phyloP scores from a whole-genome alignment of 2,113 vertebrate genomes.

The Dromiciops gliroides region DNA sequence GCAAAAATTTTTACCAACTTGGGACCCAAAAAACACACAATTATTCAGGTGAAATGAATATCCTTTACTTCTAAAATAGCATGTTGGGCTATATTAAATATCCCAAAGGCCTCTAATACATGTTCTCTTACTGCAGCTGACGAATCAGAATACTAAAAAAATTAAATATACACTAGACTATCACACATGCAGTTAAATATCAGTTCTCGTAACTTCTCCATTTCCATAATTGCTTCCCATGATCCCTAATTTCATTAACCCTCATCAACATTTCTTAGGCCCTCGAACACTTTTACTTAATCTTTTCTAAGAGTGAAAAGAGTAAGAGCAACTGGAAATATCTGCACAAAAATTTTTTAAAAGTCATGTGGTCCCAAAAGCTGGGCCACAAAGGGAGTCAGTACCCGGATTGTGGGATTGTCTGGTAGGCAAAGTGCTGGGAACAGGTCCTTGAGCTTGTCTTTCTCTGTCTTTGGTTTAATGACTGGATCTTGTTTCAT shows the following conservation, averaged over 20 bases:
- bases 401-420: conserved; percentile 90
- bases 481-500: conserved; percentile 80
- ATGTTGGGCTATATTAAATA: background rate
- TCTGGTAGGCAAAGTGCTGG: conserved; percentile 94
- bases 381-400: background rate
- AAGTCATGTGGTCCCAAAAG: background rate
- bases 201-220: conserved; percentile 7
- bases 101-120: background rate
- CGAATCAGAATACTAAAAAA: conserved; percentile 43
- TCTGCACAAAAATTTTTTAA: background rate
- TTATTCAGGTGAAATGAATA: background rate
- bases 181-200: background rate
- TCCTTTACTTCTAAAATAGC: background rate
- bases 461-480: conserved; percentile 92
- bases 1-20: background rate
- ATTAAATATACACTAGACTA: background rate
- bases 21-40: background rate
- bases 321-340: background rate
- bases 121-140: background rate
- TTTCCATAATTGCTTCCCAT: background rate
- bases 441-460: conserved; percentile 93
- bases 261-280: background rate
- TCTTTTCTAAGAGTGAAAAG: background rate
- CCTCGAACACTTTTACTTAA: background rate
- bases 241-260: conserved; percentile 4